These are phyloP conservation scores for Nemoura dubitans DNA, from an alignment of 2,888 invertebrate genomes.

Conservation along the genomic window DNA sequence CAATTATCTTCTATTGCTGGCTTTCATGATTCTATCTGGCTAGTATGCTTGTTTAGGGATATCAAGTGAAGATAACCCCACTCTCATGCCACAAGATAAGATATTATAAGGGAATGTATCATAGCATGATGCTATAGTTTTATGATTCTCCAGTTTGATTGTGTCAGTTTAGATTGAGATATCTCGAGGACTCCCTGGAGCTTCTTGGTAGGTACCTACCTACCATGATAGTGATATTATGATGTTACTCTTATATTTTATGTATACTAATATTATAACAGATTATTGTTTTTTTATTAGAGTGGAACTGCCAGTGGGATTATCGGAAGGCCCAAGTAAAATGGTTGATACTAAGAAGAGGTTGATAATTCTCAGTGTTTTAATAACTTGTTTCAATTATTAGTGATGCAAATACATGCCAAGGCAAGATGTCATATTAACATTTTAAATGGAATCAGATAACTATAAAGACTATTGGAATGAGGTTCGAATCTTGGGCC, in stretches of 20 bases:
- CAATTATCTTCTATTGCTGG: background rate
- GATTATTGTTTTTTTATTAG: too few species aligned
- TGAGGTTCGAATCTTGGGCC: slow-evolving; percentile 70
- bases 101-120: background rate
- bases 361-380: too few species aligned
- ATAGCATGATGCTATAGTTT: background rate
- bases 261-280: too few species aligned
- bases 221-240: too few species aligned
- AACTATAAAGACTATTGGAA: slow-evolving; percentile 74
- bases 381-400: too few species aligned
- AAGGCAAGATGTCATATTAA: background rate
- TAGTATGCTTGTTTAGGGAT: background rate
- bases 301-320: too few species aligned
- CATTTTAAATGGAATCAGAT: slow-evolving; percentile 54
- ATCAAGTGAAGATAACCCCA: background rate
- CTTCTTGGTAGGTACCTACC: too few species aligned
- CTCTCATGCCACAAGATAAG: background rate
- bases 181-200: too few species aligned
- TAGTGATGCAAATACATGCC: background rate
- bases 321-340: too few species aligned
- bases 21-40: background rate
- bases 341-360: too few species aligned
- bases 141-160: background rate
- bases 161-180: too few species aligned
- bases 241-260: too few species aligned